A percentile compares a stretch with the other conserved stretches of the same genome.
Conservation (phyloP, 2,888 invertebrate genomes). For the Marronus borbonicus region DNA sequence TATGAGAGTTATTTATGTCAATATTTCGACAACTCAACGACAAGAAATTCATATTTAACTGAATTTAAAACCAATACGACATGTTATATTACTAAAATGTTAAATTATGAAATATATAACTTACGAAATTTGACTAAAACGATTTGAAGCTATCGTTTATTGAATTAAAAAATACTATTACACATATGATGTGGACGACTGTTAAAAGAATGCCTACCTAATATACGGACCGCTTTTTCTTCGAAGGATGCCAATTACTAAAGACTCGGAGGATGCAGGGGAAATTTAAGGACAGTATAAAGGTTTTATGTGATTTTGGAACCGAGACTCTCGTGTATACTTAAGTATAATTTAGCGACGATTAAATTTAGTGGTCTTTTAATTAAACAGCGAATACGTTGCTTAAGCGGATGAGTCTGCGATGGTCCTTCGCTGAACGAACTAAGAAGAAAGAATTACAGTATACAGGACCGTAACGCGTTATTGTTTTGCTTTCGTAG, state of each 20-base stretch:
- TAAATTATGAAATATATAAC: neutral
- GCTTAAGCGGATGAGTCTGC: constrained; percentile 28
- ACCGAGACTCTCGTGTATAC: constrained; percentile 31
- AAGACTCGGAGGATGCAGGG: constrained; percentile 6
- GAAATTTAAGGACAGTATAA: constrained; percentile 8
- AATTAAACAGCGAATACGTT: constrained; percentile 43
- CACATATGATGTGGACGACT: neutral
- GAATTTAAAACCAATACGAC: neutral
- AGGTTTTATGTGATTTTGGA: constrained; percentile 39
- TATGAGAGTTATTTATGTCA: neutral
- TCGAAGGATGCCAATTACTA: constrained; percentile 24
- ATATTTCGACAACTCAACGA: neutral
- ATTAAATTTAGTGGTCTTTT: constrained; percentile 52
- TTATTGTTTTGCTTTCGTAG: too few species aligned
- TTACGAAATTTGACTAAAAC: too few species aligned
- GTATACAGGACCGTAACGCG: constrained; percentile 22
- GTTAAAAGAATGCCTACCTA: neutral
- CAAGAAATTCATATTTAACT: neutral
- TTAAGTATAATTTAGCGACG: constrained; percentile 50
- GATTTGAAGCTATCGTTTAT: neutral
- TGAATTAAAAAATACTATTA: neutral
- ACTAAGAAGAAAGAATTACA: constrained; percentile 15
- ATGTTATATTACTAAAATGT: neutral
- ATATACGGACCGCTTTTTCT: neutral
- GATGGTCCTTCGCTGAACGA: constrained; percentile 9